Evolutionary conservation across 2,888 invertebrate species (phyloP), one percentile per base, ranked within the genome.

Genomic region (Eupithecia pulchellata): DNA sequence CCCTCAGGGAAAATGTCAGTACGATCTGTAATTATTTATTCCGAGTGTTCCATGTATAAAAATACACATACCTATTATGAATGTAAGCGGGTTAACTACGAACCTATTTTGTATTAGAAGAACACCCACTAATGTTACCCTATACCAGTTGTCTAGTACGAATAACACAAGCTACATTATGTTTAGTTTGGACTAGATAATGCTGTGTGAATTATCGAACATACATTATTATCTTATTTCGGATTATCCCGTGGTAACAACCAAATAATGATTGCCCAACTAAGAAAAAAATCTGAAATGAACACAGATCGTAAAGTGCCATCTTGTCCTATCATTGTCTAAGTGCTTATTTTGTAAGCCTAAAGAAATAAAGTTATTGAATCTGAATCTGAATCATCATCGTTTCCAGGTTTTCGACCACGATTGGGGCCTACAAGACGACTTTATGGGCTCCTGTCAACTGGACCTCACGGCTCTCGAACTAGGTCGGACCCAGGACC

Each of bases 381-480:
- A n/a, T n/a, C n/a, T n/a, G n/a, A n/a, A n/a, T n/a, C n/a, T n/a
- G n/a, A n/a, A n/a, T n/a, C n/a, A n/a, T 25, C 9, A 20, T 52
- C 52, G 20, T 71, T 71, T 81, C 5, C 86, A 97, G 97, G 97
- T 99, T 8, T 99, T 98, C 88, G 99, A 99, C 93, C 99, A 99
- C 89, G 99, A 99, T 88, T 98, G 99, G 97, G 99, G 99, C 36
- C 95, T 98, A 58, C 96, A 97, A 92, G 99, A 99, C 88, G 99
- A 99, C 94, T 99, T 99, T 88, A 99, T 99, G 99, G 99, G 99
- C 1, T 96, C 97, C 66, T 97, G 98, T 9, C 95, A 95, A 76
- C 89, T 99, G 78, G 98, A 99, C 87, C 95, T 99, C 68, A 97
- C 97, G 0, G 95, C 96, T 60, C 88, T 99, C 75, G 98, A 98